Evolutionary conservation across 2,888 invertebrate genomes (phyloP).

Genomic region (Heliconius ismenius): DNA sequence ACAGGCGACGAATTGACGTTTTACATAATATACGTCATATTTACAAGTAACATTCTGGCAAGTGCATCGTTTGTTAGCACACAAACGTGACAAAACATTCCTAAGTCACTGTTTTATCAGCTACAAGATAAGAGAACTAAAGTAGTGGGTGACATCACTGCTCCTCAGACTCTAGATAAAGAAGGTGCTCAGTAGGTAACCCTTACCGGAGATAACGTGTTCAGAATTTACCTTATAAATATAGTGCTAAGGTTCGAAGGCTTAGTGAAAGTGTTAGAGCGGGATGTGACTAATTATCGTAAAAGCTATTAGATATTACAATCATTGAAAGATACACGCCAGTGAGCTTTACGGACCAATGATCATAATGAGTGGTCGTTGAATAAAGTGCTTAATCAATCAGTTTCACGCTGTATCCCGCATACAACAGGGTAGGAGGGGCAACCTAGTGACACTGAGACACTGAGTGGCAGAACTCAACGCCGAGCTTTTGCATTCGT

Average conservation of each 20-base stretch:
- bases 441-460: too few species aligned
- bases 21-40: constrained; percentile 41
- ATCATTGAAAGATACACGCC: constrained; percentile 26
- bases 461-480: too few species aligned
- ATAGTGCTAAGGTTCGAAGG: constrained; percentile 42
- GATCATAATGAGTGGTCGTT: constrained; percentile 21
- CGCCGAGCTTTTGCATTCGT: too few species aligned
- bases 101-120: constrained; percentile 66
- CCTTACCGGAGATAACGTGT: constrained; percentile 43
- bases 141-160: constrained; percentile 74
- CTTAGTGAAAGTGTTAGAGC: constrained; percentile 34
- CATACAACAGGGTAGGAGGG: too few species aligned
- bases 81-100: constrained; percentile 59
- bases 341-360: constrained; percentile 19
- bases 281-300: constrained; percentile 36
- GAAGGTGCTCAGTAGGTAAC: constrained; percentile 73
- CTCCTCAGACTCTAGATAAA: constrained; percentile 70
- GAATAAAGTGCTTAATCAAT: constrained; percentile 1
- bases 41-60: constrained; percentile 38
- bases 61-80: constrained; percentile 39
- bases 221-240: constrained; percentile 57
- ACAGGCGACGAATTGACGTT: constrained; percentile 39
- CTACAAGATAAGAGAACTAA: constrained; percentile 70
- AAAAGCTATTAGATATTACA: constrained; percentile 19
- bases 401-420: too few species aligned